Evolutionary conservation across 2,113 vertebrate species (phyloP).

Genomic region (Erinaceus europaeus): DNA sequence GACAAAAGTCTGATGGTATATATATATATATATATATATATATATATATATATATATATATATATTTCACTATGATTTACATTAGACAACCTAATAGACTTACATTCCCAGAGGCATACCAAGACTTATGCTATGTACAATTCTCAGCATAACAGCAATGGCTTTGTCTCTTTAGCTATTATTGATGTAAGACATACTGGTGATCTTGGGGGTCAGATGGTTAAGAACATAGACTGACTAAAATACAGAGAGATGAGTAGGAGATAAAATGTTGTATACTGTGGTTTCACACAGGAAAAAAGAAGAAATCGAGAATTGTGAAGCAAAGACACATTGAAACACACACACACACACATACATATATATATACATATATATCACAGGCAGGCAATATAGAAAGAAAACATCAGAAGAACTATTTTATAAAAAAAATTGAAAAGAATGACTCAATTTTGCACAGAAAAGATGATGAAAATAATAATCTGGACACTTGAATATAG

Average conservation of each 20-base stretch:
- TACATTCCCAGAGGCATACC: background rate
- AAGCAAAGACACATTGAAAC: background rate
- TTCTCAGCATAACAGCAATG: conserved; percentile 4
- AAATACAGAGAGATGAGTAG: background rate
- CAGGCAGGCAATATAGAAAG: background rate
- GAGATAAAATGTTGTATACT: background rate
- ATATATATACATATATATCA: too few species aligned
- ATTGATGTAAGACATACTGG: background rate
- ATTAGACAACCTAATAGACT: background rate
- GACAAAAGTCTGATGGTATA: background rate
- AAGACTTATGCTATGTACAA: background rate
- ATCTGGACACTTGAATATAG: background rate
- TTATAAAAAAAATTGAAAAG: conserved; percentile 9
- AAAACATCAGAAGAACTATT: background rate
- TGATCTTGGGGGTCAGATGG: background rate
- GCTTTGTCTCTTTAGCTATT: conserved; percentile 4
- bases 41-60: too few species aligned
- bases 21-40: too few species aligned
- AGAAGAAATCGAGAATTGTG: background rate
- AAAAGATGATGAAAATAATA: background rate
- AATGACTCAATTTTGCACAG: background rate
- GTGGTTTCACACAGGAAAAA: background rate
- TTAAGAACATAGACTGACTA: conserved; percentile 26
- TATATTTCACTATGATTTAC: background rate
- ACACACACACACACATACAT: too few species aligned